Evolutionary conservation across 2,888 invertebrate genomes (phyloP), one percentile per base, ranked within the genome.

Genomic region (Alloplasta piceator): DNA sequence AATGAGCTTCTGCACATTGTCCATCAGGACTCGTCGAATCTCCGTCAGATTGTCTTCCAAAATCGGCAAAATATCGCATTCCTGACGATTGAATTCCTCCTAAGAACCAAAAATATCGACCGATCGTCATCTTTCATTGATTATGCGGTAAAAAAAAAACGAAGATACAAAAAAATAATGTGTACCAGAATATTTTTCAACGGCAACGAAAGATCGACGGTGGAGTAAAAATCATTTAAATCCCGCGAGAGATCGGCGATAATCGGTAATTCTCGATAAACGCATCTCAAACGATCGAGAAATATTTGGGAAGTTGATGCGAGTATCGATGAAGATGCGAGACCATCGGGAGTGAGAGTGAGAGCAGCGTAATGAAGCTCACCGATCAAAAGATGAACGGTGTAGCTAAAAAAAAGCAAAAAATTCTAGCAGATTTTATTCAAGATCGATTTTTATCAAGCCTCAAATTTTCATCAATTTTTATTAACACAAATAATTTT

Each of bases 191-290:
- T 85, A 80, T 85, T 87, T 7, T 82, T 84, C 16, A 90, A 43
- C 0, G 89, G 88, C 12, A 82, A 80, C 9, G 89, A 88, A 9
- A 89, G 66, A 50, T 89, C 86, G 9, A 83, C 77, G 48, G 72
- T 58, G 0, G 85, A 78, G 26, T 26, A 26, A 12, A 85, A 73
- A 50, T 85, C 82, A 4, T 71, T 66, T 0, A 89, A 67, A 36
- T 89, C 87, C 7, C 70, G 80, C 0, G 88, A 85, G 1, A 90
- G 83, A 70, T 89, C 88, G 2, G 86, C 85, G 5, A 90, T 67
- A 61, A 89, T 88, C 5, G 89, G 88, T 36, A 90, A 73, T 46
- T 89, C 89, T n/a, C 84, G 85, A 78, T 89, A 89, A 60, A 89
- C 67, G 73, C 71, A 86, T 10, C 87, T 83, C 58, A 90, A 43